Conservation (phyloP, 2,888 invertebrate species). For the Oscheius myriophilus region DNA sequence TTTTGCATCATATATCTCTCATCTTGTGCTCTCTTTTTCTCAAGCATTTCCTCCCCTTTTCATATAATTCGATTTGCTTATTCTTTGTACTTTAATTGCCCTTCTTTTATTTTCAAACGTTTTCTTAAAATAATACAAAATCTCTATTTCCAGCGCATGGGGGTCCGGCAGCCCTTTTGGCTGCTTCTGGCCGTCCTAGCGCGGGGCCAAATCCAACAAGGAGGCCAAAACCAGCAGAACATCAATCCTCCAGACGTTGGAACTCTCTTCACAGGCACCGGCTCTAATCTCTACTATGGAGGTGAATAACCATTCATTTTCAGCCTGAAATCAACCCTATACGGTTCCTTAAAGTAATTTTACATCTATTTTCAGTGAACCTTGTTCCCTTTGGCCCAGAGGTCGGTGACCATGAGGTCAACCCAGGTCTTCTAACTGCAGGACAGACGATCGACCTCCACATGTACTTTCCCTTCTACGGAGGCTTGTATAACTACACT, state of each 20-base stretch:
- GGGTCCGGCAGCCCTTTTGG: constrained; percentile 17
- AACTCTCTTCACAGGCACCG: constrained; percentile 64
- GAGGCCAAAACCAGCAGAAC: constrained; percentile 35
- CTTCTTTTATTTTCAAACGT: not conserved
- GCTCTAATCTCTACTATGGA: constrained; percentile 65
- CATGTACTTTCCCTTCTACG: constrained; percentile 69
- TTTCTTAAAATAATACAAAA: not conserved
- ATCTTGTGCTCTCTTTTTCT: too few species aligned
- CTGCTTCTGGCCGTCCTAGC: constrained; percentile 13
- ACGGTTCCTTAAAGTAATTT: too few species aligned
- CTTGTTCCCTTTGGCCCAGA: constrained; percentile 68
- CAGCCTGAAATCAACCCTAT: too few species aligned
- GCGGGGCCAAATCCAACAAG: constrained; percentile 1
- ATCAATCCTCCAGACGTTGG: constrained; percentile 41
- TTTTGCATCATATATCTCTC: too few species aligned
- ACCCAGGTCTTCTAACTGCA: constrained; percentile 65
- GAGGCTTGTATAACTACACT: constrained; percentile 69
- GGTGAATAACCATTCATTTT: constrained; percentile 34
- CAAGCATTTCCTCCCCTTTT: too few species aligned
- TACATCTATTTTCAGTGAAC: constrained; percentile 47
- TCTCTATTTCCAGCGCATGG: not conserved
- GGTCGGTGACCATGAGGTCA: constrained; percentile 66
- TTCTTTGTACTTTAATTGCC: not conserved
- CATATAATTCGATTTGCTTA: too few species aligned
- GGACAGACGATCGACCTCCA: constrained; percentile 69